A percentile compares a stretch with the other conserved stretches of the same genome.
Evolutionary conservation across 2,888 invertebrate genomes (phyloP).

Genomic region (Zygogramma bicolorata): DNA sequence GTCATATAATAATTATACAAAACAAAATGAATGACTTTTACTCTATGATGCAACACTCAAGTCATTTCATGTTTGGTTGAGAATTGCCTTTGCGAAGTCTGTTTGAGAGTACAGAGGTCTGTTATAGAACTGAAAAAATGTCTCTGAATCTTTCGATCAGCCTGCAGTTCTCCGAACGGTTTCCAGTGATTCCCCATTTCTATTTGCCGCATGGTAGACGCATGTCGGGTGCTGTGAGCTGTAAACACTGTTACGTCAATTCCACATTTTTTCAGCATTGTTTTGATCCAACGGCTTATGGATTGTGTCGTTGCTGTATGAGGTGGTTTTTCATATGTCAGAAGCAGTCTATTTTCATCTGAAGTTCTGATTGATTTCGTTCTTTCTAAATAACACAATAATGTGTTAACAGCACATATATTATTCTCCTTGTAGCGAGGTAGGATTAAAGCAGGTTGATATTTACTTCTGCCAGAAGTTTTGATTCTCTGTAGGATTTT

Average conservation of each 20-base stretch:
- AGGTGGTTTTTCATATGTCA: slow-evolving; percentile 1
- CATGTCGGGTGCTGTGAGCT: slow-evolving; percentile 43
- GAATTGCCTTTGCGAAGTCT: background rate
- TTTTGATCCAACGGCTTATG: slow-evolving; percentile 39
- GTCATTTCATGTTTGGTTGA: background rate
- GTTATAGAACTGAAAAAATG: background rate
- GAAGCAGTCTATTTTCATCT: background rate
- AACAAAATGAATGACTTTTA: too few species aligned
- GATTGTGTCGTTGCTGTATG: too few species aligned
- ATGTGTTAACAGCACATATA: background rate
- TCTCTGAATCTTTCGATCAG: background rate
- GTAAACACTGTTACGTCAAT: slow-evolving; percentile 35
- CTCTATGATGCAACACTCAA: too few species aligned
- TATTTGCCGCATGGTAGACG: too few species aligned
- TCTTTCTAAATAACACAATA: background rate
- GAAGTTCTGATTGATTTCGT: background rate
- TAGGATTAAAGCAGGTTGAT: background rate
- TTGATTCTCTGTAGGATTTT: background rate
- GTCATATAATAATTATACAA: too few species aligned
- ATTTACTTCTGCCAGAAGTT: background rate
- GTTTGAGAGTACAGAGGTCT: background rate
- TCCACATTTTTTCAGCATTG: slow-evolving; percentile 28
- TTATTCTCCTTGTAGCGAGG: background rate
- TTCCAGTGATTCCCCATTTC: background rate
- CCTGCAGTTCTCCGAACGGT: background rate